phyloP scores from a whole-genome alignment of 1,140 invertebrate species.

The Plutomurus gul region DNA sequence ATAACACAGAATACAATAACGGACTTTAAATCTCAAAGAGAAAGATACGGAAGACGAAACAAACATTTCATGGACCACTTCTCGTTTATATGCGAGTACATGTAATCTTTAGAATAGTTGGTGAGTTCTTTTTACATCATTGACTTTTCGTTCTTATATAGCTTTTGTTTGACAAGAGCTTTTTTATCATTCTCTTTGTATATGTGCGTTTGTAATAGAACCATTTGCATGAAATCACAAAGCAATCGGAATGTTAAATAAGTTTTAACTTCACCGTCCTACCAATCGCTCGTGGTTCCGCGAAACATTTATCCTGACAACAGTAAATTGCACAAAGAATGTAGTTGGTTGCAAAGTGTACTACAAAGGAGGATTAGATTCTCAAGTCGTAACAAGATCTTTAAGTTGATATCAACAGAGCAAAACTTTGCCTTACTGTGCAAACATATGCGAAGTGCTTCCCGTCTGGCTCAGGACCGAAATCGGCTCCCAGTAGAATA shows the following conservation, averaged over 20 bases:
- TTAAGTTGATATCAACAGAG: slow-evolving; percentile 56
- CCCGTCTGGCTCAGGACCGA: slow-evolving; percentile 56
- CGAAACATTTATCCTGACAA: no score
- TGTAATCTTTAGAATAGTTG: neutral
- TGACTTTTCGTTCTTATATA: slow-evolving; percentile 1
- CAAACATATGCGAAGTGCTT: slow-evolving; percentile 77
- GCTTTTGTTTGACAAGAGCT: neutral
- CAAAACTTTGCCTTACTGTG: slow-evolving; percentile 71
- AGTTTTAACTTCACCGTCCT: neutral
- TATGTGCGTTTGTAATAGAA: slow-evolving; percentile 1
- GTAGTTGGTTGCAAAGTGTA: no score
- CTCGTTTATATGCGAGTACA: no score
- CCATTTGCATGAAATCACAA: slow-evolving; percentile 8
- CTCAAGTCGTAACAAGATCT: slow-evolving; percentile 72
- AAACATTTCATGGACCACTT: neutral
- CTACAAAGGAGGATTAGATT: no score
- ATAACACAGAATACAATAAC: neutral
- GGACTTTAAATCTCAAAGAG: neutral
- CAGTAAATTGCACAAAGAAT: no score
- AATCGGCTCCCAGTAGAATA: slow-evolving; percentile 73
- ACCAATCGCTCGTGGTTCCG: no score
- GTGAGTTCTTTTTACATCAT: neutral
- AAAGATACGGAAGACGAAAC: neutral
- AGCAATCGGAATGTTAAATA: slow-evolving; percentile 16
- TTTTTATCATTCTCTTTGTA: neutral